phyloP scores from a whole-genome alignment of 2,888 invertebrate species.

The Caradrina kadenii region DNA sequence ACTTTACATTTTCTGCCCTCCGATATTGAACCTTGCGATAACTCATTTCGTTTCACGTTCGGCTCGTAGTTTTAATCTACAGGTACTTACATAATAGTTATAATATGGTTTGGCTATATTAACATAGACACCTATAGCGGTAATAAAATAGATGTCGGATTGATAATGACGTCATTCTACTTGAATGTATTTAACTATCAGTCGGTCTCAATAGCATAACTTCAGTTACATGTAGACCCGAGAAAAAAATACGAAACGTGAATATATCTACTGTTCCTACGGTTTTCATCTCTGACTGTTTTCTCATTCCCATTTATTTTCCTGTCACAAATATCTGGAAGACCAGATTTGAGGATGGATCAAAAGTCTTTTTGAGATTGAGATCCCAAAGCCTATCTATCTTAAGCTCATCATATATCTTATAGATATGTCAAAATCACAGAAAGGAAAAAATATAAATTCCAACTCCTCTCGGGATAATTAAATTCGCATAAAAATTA shows the following conservation, averaged over 20 bases:
- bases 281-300: no score
- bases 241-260: no score
- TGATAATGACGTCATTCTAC: constrained; percentile 10
- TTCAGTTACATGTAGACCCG: neutral
- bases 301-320: no score
- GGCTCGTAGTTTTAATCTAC: neutral
- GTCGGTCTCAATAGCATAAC: neutral
- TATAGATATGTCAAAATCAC: neutral
- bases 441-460: neutral
- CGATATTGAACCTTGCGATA: neutral
- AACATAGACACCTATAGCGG: neutral
- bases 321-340: no score
- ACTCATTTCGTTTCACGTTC: neutral
- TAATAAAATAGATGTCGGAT: constrained; percentile 14
- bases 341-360: no score
- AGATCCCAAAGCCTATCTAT: neutral
- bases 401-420: neutral
- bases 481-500: neutral
- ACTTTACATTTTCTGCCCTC: neutral
- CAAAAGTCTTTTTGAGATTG: neutral
- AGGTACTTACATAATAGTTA: neutral
- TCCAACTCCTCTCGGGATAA: neutral
- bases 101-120: neutral
- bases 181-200: constrained; percentile 4
- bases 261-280: neutral